A percentile compares a stretch with the other conserved stretches of the same genome.
Evolutionary conservation across 53 echinoderm and acorn worm species (phyloP).

Genomic region (Zoroaster sp.): DNA sequence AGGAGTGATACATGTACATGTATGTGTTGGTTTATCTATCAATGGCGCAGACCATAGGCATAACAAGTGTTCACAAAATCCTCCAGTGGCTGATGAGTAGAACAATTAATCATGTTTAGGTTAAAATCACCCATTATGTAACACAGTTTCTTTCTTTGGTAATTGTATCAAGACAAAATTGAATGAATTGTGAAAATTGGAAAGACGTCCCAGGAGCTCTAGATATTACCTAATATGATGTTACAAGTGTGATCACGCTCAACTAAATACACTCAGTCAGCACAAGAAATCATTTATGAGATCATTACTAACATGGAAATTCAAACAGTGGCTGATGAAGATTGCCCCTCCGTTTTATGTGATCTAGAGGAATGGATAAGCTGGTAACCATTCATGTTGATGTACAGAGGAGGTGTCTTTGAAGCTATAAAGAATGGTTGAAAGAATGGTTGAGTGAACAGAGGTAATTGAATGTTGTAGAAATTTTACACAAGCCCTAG

Average conservation of each 20-base stretch:
- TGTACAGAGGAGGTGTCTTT: neutral
- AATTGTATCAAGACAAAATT: neutral
- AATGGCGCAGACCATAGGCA: slow-evolving; percentile 26
- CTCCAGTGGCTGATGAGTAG: neutral
- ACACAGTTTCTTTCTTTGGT: neutral
- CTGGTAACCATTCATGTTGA: neutral
- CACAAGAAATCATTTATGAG: neutral
- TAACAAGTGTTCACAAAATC: slow-evolving; percentile 42
- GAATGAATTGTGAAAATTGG: neutral
- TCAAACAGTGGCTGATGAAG: neutral
- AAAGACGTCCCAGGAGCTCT: neutral
- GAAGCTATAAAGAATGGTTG: too few relatives aligned
- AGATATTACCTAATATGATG: neutral
- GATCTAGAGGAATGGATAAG: neutral
- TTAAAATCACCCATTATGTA: slow-evolving; percentile 59
- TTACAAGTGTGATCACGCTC: neutral
- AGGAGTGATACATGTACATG: slow-evolving; percentile 30
- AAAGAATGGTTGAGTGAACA: neutral
- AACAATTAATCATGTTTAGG: neutral
- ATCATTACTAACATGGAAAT: neutral
- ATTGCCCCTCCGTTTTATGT: neutral
- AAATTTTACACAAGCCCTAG: too few relatives aligned
- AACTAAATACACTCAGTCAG: neutral
- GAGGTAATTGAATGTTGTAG: neutral
- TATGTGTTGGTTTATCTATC: slow-evolving; percentile 56